A percentile compares a stretch with the other conserved stretches of the same genome.
Conservation (phyloP, 2,888 invertebrate genomes). For the Pyrrhosoma nymphula region DNA sequence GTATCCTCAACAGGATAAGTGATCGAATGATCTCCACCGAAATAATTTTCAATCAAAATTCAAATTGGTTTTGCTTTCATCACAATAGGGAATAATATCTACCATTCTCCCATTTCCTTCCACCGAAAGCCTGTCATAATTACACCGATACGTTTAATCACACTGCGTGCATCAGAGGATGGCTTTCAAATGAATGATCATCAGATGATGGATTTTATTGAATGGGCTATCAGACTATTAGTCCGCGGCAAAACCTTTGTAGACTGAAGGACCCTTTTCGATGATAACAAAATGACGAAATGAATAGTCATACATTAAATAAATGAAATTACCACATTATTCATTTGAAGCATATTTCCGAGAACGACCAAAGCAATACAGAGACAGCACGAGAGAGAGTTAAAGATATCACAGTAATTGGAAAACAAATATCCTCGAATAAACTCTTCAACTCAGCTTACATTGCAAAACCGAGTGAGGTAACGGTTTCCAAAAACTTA, state of each 20-base stretch:
- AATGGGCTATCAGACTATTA: neutral
- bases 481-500: too few species aligned
- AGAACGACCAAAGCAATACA: neutral
- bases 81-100: neutral
- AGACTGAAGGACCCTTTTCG: neutral
- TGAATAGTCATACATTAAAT: neutral
- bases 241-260: neutral
- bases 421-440: too few species aligned
- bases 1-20: neutral
- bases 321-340: neutral
- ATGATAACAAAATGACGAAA: neutral
- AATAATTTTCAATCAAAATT: conserved; percentile 2
- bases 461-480: too few species aligned
- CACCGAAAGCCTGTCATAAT: neutral
- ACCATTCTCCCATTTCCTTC: neutral
- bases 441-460: too few species aligned
- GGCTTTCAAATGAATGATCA: neutral
- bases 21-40: neutral
- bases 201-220: neutral
- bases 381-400: too few species aligned
- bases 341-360: neutral
- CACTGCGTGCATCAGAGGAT: neutral
- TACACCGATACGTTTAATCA: neutral
- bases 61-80: neutral
- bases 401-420: too few species aligned